Evolutionary conservation across 2,113 vertebrate genomes (phyloP).

Genomic region (Hypanus sabinus): DNA sequence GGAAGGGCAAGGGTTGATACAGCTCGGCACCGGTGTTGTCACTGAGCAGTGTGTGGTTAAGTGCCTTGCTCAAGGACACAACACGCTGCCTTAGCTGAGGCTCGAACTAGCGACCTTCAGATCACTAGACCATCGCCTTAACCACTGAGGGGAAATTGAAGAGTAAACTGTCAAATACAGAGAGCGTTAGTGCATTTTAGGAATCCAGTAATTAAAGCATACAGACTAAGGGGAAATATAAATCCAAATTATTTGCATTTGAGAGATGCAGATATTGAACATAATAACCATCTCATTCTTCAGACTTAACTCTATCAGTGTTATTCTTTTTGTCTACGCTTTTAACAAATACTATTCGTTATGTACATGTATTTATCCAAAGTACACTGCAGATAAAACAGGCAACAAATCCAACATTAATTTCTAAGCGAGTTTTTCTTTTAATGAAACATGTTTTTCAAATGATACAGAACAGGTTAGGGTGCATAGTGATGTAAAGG

Average conservation of each 20-base stretch:
- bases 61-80: too few species aligned
- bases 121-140: too few species aligned
- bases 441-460: background rate
- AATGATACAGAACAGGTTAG: background rate
- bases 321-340: background rate
- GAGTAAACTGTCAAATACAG: background rate
- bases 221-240: background rate
- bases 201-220: background rate
- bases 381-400: background rate
- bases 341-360: background rate
- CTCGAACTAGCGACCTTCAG: too few species aligned
- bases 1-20: too few species aligned
- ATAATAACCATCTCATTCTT: too few species aligned
- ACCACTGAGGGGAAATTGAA: too few species aligned
- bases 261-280: too few species aligned
- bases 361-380: background rate
- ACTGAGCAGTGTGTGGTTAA: too few species aligned
- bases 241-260: too few species aligned
- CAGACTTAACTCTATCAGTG: too few species aligned
- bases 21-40: too few species aligned
- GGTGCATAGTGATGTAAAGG: background rate
- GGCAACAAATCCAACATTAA: background rate
- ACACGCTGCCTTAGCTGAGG: too few species aligned
- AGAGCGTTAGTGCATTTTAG: background rate
- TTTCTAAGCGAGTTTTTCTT: background rate